Evolutionary conservation across 1,140 invertebrate genomes (phyloP).

Genomic region (Orchestia grillus): DNA sequence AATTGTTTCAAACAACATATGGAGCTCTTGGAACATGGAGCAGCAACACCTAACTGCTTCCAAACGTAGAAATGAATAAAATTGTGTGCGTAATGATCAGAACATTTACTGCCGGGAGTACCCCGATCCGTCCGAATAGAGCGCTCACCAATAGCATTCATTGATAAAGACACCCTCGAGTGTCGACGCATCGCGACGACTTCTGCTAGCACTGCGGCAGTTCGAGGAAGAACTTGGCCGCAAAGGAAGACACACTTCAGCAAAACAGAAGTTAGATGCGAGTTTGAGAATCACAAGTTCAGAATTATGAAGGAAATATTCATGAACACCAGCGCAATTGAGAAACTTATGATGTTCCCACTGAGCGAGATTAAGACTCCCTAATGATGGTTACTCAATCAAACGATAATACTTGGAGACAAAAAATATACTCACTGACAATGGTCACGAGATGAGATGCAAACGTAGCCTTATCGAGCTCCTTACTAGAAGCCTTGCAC

Average conservation of each 20-base stretch:
- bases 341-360: not conserved
- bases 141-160: not conserved
- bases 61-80: not conserved
- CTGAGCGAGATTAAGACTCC: not conserved
- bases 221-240: not conserved
- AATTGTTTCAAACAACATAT: not conserved
- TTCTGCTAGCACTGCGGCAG: not conserved
- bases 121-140: not conserved
- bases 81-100: not conserved
- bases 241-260: not conserved
- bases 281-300: not conserved
- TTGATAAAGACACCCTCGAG: not conserved
- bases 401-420: not conserved
- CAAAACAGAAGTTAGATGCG: not conserved
- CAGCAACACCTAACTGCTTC: not conserved
- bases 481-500: conserved; percentile 37
- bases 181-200: not conserved
- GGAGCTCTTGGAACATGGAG: not conserved
- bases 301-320: not conserved
- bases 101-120: not conserved
- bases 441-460: conserved; percentile 42
- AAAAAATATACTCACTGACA: conserved; percentile 9
- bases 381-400: not conserved
- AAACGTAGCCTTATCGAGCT: conserved; percentile 28
- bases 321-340: not conserved